These are phyloP conservation scores for Rousettus leschenaultii DNA, from an alignment of 2,113 vertebrate genomes.

Conservation along the genomic window DNA sequence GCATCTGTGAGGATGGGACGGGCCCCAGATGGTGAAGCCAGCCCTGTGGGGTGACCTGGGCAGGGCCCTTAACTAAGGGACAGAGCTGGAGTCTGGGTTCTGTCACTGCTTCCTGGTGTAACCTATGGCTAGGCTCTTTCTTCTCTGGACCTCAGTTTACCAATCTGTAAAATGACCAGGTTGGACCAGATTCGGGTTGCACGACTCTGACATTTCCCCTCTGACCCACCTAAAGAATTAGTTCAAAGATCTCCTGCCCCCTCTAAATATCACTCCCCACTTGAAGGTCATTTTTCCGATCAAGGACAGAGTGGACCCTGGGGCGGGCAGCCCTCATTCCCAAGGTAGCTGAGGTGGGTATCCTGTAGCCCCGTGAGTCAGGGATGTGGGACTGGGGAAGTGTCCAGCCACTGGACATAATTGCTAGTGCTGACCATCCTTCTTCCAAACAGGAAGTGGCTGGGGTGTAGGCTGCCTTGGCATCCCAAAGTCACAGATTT, in stretches of 20 bases:
- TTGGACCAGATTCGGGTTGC: background rate
- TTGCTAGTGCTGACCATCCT: constrained; percentile 64
- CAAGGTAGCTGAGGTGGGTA: background rate
- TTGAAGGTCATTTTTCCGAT: constrained; percentile 6
- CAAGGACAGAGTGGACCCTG: background rate
- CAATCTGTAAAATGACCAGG: background rate
- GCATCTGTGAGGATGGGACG: constrained; percentile 31
- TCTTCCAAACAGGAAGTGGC: constrained; percentile 75
- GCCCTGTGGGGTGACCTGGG: constrained; percentile 26
- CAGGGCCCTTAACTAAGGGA: background rate
- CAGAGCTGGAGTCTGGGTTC: background rate
- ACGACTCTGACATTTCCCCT: background rate
- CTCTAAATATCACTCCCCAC: background rate
- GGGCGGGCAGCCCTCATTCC: background rate
- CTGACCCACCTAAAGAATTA: background rate
- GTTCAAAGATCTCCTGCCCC: background rate
- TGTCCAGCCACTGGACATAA: constrained; percentile 64
- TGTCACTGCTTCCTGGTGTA: background rate
- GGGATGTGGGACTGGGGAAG: constrained; percentile 28
- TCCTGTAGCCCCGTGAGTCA: constrained; percentile 52
- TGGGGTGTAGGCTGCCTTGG: constrained; percentile 59
- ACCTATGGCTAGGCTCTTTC: background rate
- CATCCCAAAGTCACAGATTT: constrained; percentile 63
- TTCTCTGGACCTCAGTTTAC: constrained; percentile 43
- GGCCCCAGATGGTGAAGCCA: background rate